phyloP scores from a whole-genome alignment of 2,113 vertebrate species.

The Collichthys lucidus region DNA sequence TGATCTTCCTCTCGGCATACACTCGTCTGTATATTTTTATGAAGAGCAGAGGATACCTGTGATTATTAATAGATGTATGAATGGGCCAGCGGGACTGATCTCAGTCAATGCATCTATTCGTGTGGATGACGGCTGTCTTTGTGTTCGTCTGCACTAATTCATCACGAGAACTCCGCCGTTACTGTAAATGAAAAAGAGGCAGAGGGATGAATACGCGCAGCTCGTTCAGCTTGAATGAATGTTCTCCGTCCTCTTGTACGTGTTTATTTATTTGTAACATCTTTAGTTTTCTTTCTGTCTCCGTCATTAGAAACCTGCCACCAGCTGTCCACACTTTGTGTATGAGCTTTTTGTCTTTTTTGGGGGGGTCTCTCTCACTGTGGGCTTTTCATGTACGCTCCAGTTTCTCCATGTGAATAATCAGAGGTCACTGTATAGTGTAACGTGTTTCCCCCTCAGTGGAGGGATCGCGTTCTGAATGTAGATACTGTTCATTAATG shows the following conservation, averaged over 20 bases:
- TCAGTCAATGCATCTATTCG: conserved; percentile 64
- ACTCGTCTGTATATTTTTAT: conserved; percentile 33
- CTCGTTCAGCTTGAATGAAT: conserved; percentile 39
- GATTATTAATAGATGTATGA: conserved; percentile 59
- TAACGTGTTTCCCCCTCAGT: conserved; percentile 71
- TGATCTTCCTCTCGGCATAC: conserved; percentile 27
- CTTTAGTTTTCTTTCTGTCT: conserved; percentile 13
- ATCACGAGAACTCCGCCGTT: conserved; percentile 12
- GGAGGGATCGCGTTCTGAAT: conserved; percentile 68
- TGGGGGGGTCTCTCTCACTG: conserved; percentile 20
- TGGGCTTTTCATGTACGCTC: conserved; percentile 46
- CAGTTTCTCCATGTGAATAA: conserved; percentile 57
- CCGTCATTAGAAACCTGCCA: conserved; percentile 33
- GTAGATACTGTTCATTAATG: conserved; percentile 80
- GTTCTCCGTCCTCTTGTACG: conserved; percentile 14
- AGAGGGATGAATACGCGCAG: neutral
- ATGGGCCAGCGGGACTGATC: conserved; percentile 79
- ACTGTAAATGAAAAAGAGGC: conserved; percentile 25
- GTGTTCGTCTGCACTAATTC: conserved; percentile 27
- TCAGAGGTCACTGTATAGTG: conserved; percentile 69
- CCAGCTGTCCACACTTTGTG: conserved; percentile 38
- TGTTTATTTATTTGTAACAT: conserved; percentile 62
- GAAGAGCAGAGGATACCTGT: conserved; percentile 6
- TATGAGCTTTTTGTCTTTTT: conserved; percentile 30
- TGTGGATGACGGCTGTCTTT: conserved; percentile 19